These are phyloP conservation scores for Netelia melanura DNA, from an alignment of 2,888 invertebrate species.

Conservation along the genomic window DNA sequence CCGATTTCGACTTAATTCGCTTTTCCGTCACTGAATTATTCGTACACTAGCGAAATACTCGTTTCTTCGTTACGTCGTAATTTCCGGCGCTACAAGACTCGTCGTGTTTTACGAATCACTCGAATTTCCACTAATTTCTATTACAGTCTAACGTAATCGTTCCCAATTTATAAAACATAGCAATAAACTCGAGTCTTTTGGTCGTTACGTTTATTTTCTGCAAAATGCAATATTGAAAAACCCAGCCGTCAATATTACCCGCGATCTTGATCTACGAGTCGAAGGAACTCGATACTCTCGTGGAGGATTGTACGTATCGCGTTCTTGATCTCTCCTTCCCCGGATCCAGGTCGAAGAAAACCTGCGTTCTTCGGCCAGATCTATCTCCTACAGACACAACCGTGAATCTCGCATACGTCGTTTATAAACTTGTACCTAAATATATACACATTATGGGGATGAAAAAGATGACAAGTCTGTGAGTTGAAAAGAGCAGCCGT, in stretches of 20 bases:
- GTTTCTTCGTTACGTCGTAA: conserved; percentile 35
- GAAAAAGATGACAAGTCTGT: background rate
- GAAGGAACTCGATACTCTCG: conserved; percentile 37
- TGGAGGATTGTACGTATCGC: conserved; percentile 20
- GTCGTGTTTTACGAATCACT: conserved; percentile 2
- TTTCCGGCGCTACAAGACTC: conserved; percentile 1
- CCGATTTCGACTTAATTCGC: conserved; percentile 83
- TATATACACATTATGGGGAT: too few species aligned
- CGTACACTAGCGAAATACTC: conserved; percentile 74
- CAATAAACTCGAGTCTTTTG: too few species aligned
- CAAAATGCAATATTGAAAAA: background rate
- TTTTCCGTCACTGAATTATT: conserved; percentile 83
- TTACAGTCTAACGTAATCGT: background rate
- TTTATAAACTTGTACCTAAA: too few species aligned
- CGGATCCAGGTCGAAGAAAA: conserved; percentile 5
- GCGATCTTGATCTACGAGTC: conserved; percentile 13
- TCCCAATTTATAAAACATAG: background rate
- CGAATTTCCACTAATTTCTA: background rate
- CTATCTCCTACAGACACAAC: background rate
- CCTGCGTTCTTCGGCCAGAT: background rate
- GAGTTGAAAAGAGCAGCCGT: conserved; percentile 72
- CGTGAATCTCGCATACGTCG: background rate
- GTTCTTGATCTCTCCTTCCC: conserved; percentile 25
- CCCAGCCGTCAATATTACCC: background rate
- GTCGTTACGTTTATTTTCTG: background rate